Percentiles rank a stretch among this genome's conserved stretches.
phyloP scores from a whole-genome alignment of 2,797 vertebrate genomes.

The Artibeus lituratus region DNA sequence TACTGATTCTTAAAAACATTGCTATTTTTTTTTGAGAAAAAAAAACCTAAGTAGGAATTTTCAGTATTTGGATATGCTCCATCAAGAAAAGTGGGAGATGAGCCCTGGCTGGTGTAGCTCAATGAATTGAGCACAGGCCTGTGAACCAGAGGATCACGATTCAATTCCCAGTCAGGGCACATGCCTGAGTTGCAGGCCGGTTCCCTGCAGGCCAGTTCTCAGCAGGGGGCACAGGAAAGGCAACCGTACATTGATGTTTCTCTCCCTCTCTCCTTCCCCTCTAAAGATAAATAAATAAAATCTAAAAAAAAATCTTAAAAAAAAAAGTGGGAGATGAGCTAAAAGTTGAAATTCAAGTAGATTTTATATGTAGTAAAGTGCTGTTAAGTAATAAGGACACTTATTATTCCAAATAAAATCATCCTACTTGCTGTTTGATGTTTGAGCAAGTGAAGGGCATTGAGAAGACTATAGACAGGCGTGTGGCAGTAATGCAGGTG shows the following conservation, averaged over 20 bases:
- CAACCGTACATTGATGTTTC: no score
- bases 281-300: no score
- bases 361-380: background rate
- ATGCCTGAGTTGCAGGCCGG: no score
- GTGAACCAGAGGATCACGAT: no score
- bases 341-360: background rate
- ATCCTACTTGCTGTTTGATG: background rate
- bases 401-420: background rate
- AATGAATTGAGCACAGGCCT: no score
- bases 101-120: no score
- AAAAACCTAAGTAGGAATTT: background rate
- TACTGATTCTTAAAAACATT: background rate
- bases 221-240: no score
- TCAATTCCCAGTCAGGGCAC: no score
- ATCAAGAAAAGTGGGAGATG: background rate
- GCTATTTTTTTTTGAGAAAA: background rate
- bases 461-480: background rate
- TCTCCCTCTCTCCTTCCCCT: no score
- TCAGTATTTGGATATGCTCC: background rate
- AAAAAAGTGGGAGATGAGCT: background rate
- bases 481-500: background rate
- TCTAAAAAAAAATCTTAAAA: no score
- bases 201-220: no score
- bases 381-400: background rate
- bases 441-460: background rate